Evolutionary conservation across 2,113 vertebrate genomes (phyloP).

Genomic region (Herpetotheres cachinnans): DNA sequence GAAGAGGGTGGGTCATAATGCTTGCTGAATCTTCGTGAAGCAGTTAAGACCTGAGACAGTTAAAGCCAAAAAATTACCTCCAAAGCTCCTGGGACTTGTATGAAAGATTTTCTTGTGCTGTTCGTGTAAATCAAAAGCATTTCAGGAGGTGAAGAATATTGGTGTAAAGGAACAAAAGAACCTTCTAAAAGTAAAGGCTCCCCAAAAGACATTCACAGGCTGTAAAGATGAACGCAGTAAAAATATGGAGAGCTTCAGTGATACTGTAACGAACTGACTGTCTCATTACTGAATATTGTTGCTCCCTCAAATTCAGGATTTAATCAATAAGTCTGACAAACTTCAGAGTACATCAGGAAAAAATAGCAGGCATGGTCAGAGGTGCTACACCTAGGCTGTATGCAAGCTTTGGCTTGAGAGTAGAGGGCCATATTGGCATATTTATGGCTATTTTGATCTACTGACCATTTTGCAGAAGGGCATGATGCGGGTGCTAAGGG

Average conservation of each 20-base stretch:
- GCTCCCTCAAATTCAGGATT: background rate
- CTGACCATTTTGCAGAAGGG: background rate
- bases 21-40: conserved; percentile 13
- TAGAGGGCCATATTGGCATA: background rate
- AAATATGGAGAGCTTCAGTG: background rate
- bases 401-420: background rate
- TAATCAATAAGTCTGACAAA: background rate
- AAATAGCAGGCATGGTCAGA: background rate
- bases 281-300: background rate
- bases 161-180: background rate
- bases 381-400: background rate
- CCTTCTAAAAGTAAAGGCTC: background rate
- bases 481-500: background rate
- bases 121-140: background rate
- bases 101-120: background rate
- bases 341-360: background rate
- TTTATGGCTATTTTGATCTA: background rate
- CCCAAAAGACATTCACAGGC: background rate
- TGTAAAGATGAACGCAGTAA: background rate
- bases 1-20: background rate
- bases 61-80: background rate
- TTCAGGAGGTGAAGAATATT: background rate
- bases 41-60: background rate
- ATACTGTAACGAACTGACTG: background rate
- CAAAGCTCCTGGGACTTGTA: background rate